These are phyloP conservation scores for Luffia ferchaultella DNA, from an alignment of 2,888 invertebrate species.

Conservation along the genomic window DNA sequence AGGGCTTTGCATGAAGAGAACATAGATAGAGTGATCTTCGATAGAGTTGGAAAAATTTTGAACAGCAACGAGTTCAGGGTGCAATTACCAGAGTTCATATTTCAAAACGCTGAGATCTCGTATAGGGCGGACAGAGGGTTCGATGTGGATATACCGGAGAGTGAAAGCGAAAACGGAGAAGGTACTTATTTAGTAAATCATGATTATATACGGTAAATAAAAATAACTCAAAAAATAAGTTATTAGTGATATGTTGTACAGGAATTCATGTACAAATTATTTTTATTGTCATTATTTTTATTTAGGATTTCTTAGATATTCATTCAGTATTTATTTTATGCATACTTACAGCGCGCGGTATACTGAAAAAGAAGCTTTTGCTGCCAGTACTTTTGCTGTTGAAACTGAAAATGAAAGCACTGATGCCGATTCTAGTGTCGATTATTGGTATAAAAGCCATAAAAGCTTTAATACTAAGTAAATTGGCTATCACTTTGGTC, in stretches of 20 bases:
- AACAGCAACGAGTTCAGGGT: constrained; percentile 79
- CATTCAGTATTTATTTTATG: too few species aligned
- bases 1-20: constrained; percentile 68
- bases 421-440: constrained; percentile 83
- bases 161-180: constrained; percentile 59
- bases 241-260: too few species aligned
- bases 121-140: constrained; percentile 74
- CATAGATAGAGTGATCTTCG: constrained; percentile 78
- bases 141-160: constrained; percentile 67
- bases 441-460: constrained; percentile 83
- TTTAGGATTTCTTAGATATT: too few species aligned
- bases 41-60: constrained; percentile 74
- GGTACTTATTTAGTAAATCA: too few species aligned
- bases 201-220: too few species aligned
- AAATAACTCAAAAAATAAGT: too few species aligned
- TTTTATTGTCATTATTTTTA: too few species aligned
- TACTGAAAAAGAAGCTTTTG: constrained; percentile 84
- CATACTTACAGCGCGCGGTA: constrained; percentile 72
- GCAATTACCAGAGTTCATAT: constrained; percentile 75
- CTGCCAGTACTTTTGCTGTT: constrained; percentile 80
- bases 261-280: too few species aligned
- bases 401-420: constrained; percentile 84
- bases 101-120: constrained; percentile 71
- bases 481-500: constrained; percentile 82
- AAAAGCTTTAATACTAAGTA: constrained; percentile 85